Percentiles rank a stretch among this genome's conserved stretches.
These are phyloP conservation scores for Rhagonycha fulva DNA, from an alignment of 2,888 invertebrate species.

Conservation along the genomic window DNA sequence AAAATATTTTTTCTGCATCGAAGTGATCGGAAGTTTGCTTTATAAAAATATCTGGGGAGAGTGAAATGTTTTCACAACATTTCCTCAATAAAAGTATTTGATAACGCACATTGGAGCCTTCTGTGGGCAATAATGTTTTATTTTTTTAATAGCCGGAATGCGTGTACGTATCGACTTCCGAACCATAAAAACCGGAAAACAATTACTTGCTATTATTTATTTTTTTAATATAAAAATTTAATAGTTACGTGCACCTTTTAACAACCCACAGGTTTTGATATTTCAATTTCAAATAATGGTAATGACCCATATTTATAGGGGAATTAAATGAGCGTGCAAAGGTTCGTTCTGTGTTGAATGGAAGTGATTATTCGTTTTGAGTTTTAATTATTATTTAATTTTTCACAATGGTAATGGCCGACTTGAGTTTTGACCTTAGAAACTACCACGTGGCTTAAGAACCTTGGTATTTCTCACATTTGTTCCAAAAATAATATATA, in stretches of 20 bases:
- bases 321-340: not conserved
- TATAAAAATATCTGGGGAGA: conserved; percentile 5
- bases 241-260: not conserved
- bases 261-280: not conserved
- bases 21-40: conserved; percentile 1
- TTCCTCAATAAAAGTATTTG: conserved; percentile 26
- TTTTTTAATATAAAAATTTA: not conserved
- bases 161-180: not conserved
- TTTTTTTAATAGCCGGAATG: not conserved
- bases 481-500: not conserved
- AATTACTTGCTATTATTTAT: not conserved
- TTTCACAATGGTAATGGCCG: not conserved
- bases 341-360: not conserved
- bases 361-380: not conserved
- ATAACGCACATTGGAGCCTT: conserved; percentile 4
- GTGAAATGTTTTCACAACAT: conserved; percentile 19
- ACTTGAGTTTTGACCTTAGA: not conserved
- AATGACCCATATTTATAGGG: not conserved
- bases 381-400: not conserved
- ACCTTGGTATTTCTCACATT: not conserved
- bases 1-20: not conserved
- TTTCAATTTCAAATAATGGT: not conserved
- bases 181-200: not conserved
- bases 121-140: not conserved
- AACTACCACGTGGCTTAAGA: not conserved